These are phyloP conservation scores for Leptocoma aspasia DNA, from an alignment of 2,113 vertebrate species.

Conservation along the genomic window DNA sequence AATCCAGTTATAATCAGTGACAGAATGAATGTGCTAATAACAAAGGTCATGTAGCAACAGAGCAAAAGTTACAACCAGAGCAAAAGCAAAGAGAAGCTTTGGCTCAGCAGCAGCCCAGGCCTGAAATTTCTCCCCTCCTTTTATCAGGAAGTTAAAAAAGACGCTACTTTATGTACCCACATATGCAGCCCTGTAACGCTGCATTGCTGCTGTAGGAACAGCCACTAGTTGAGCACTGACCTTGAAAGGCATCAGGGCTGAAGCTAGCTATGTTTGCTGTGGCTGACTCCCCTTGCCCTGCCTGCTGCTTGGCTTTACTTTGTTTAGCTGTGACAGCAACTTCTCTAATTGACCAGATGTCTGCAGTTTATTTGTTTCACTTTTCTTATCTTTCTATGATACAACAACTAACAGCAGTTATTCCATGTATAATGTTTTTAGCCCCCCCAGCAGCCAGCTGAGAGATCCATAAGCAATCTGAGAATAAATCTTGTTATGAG, in stretches of 20 bases:
- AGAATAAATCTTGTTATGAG: neutral
- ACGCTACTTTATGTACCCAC: neutral
- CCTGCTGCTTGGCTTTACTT: neutral
- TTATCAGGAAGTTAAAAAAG: neutral
- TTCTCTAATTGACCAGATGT: neutral
- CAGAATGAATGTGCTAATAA: neutral
- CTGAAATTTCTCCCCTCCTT: accelerated
- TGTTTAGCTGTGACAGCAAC: neutral
- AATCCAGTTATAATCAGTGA: neutral
- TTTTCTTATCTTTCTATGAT: neutral
- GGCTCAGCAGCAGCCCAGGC: neutral
- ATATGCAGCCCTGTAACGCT: neutral
- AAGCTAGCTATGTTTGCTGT: neutral
- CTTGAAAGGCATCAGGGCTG: neutral
- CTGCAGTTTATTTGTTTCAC: neutral
- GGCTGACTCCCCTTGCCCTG: neutral
- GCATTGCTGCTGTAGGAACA: neutral
- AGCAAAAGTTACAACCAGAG: neutral
- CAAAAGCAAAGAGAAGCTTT: neutral
- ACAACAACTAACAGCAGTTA: neutral
- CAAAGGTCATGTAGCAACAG: neutral
- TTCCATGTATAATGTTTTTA: neutral
- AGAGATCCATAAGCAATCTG: neutral
- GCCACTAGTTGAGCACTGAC: neutral
- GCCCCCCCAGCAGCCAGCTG: neutral